Evolutionary conservation across 2,113 vertebrate genomes (phyloP).

Genomic region (Ammodytes marinus): DNA sequence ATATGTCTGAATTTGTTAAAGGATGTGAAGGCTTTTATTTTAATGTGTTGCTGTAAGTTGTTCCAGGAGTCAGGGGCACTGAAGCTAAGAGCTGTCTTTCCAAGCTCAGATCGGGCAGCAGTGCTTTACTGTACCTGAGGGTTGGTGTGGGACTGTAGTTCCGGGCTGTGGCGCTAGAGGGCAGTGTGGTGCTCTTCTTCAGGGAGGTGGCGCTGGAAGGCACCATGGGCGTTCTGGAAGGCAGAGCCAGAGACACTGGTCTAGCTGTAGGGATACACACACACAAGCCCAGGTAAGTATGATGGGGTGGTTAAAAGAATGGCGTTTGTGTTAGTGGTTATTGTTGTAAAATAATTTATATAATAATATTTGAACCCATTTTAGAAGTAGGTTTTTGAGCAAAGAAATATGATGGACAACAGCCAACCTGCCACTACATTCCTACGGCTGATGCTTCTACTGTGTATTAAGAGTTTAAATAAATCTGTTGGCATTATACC

Average conservation of each 20-base stretch:
- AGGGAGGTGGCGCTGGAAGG: conserved; percentile 39
- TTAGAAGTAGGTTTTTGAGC: too few species aligned
- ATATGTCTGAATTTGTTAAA: too few species aligned
- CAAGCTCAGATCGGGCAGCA: neutral
- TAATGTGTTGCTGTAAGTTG: too few species aligned
- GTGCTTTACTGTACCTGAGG: conserved; percentile 56
- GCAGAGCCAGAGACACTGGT: conserved; percentile 77
- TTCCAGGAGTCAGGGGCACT: too few species aligned
- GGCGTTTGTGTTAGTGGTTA: neutral
- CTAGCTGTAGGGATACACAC: conserved; percentile 57
- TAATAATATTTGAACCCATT: too few species aligned
- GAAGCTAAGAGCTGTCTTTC: too few species aligned
- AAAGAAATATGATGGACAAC: neutral
- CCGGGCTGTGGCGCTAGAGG: conserved; percentile 72
- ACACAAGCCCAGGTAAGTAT: neutral
- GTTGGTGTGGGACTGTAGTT: conserved; percentile 79
- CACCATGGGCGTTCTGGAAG: conserved; percentile 62
- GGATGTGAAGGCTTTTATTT: too few species aligned
- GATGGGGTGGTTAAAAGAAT: neutral
- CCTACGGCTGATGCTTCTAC: neutral
- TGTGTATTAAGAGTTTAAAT: too few species aligned
- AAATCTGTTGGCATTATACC: neutral
- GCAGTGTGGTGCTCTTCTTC: conserved; percentile 83
- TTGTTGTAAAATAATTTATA: neutral
- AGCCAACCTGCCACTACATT: neutral